Evolutionary conservation across 2,888 invertebrate genomes (phyloP).

Genomic region (Harpalus rufipes): DNA sequence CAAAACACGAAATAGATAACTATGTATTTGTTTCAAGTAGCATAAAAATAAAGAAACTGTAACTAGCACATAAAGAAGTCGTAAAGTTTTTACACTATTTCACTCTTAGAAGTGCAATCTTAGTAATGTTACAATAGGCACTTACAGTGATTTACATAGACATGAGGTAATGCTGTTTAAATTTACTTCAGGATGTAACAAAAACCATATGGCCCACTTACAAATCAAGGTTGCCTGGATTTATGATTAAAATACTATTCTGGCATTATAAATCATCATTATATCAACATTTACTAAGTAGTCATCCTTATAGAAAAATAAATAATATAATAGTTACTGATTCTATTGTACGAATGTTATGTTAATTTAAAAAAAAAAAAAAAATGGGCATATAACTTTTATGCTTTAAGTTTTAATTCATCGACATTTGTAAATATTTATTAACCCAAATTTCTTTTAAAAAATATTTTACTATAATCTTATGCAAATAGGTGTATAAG

Average conservation of each 20-base stretch:
- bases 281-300: background rate
- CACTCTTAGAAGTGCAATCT: background rate
- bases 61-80: background rate
- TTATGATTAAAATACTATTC: background rate
- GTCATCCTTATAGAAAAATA: background rate
- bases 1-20: background rate
- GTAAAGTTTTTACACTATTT: constrained; percentile 3
- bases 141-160: constrained; percentile 1
- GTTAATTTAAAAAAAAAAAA: too few relatives aligned
- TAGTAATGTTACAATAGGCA: background rate
- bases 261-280: background rate
- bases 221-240: background rate
- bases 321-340: background rate
- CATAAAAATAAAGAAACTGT: background rate
- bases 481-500: too few relatives aligned
- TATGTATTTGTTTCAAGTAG: background rate
- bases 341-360: background rate
- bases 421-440: too few relatives aligned
- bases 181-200: constrained; percentile 28
- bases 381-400: too few relatives aligned
- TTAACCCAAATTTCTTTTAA: too few relatives aligned
- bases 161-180: constrained; percentile 9
- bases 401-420: too few relatives aligned
- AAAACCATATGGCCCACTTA: constrained; percentile 13
- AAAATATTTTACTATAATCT: too few relatives aligned